These are phyloP conservation scores for Ctenodactylus gundi DNA, from an alignment of 2,113 vertebrate species.

Conservation along the genomic window DNA sequence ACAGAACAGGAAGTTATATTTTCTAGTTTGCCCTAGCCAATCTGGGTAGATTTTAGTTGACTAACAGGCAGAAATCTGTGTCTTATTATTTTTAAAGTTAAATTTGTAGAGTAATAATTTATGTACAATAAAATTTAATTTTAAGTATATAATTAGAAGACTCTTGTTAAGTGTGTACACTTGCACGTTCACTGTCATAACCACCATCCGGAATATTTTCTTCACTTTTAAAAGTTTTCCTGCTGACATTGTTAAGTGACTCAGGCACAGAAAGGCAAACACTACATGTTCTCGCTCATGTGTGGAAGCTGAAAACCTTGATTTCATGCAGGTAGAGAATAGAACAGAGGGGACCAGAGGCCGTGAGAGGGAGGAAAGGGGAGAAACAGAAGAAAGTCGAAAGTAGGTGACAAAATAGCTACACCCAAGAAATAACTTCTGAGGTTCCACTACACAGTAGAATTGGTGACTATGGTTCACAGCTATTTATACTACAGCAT, in stretches of 20 bases:
- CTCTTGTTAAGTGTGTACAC: not conserved
- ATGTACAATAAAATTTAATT: not conserved
- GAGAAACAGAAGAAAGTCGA: not conserved
- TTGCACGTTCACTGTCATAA: not conserved
- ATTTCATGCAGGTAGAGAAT: not conserved
- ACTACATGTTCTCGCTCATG: not conserved
- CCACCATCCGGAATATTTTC: not conserved
- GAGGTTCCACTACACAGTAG: not conserved
- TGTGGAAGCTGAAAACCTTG: not conserved
- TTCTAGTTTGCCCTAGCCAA: not conserved
- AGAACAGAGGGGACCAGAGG: not conserved
- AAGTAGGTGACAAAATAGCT: not conserved
- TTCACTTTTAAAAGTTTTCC: not conserved
- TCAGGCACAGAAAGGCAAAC: not conserved
- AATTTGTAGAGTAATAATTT: not conserved
- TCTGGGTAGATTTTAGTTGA: constrained; percentile 9
- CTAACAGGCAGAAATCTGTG: not conserved
- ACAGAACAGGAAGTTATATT: not conserved
- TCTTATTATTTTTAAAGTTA: not conserved
- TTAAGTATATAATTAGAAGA: not conserved
- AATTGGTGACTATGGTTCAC: too few relatives aligned
- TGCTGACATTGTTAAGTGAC: not conserved
- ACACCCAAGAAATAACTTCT: not conserved
- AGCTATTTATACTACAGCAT: too few relatives aligned
- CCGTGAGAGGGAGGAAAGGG: not conserved